phyloP scores from a whole-genome alignment of 2,113 vertebrate genomes.

The Sphyrna mokarran region DNA sequence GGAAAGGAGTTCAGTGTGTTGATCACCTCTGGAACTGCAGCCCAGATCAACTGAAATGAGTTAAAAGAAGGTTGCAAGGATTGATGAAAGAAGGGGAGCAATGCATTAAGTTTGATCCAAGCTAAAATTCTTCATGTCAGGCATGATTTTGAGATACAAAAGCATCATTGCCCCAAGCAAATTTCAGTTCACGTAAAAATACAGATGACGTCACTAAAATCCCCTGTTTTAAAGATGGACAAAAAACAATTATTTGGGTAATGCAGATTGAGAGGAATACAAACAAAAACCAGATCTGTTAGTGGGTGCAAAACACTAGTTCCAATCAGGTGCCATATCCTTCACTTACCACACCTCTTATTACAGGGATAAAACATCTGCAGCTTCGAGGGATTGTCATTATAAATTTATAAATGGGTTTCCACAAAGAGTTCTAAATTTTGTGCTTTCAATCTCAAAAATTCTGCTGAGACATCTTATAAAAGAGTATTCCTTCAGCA shows the following conservation, averaged over 20 bases:
- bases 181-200: background rate
- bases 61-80: background rate
- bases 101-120: background rate
- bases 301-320: background rate
- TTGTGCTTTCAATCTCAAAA: background rate
- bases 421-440: background rate
- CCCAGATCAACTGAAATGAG: background rate
- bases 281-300: background rate
- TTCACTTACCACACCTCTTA: background rate
- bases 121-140: background rate
- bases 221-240: background rate
- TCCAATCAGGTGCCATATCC: background rate
- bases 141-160: background rate
- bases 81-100: background rate
- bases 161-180: background rate
- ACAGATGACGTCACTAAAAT: background rate
- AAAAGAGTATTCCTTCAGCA: background rate
- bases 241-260: background rate
- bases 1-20: background rate
- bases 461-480: background rate
- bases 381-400: background rate
- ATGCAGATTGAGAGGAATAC: background rate
- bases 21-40: background rate
- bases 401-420: background rate
- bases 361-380: background rate